Evolutionary conservation across 2,113 vertebrate genomes (phyloP), one percentile per base, ranked within the genome.

Genomic region (Puffinus mauretanicus): DNA sequence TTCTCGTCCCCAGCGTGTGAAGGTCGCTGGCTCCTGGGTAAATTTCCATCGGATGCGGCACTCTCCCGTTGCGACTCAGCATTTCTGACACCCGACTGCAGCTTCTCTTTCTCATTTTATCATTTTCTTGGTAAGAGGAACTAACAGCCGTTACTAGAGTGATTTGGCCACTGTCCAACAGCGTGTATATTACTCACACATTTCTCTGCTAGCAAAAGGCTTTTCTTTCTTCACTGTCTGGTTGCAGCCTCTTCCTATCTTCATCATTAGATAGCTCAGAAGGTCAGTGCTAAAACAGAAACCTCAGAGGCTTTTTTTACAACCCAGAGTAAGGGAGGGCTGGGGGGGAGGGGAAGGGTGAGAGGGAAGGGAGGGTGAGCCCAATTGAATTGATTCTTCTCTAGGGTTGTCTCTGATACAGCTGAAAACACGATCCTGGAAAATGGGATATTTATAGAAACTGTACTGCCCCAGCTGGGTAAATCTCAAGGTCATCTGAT

Each of bases 21-120:
- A 96, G 78, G 86, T 96, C 94, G 1, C 72, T 42, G 91, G 93
- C 91, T 96, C 76, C 80, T 65, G 88, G 87, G 92, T 96, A 94
- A 97, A 96, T 97, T 97, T 97, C 97, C 97, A 96, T 82, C 2
- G 2, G 75, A 90, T 97, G 95, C 94, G 44, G 94, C 95, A 97
- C 62, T 95, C 64, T 95, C 75, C 81, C 4, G 0, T 30, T 85
- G 85, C 88, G 26, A 94, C 90, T 96, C 96, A 95, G 96, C 96
- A 82, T 90, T 96, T 93, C 95, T 96, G 90, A 94, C 80, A 91
- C 71, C 72, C 46, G 8, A 26, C 94, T 96, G 88, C 93, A 93
- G 95, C 82, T 94, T 58, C 93, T 97, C 65, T 40, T 82, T 94
- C 92, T 82, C 86, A 67, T 94, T 69, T 88, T 79, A 93, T 91